phyloP scores from a whole-genome alignment of 1,140 invertebrate genomes.

The Diorhabda sublineata region DNA sequence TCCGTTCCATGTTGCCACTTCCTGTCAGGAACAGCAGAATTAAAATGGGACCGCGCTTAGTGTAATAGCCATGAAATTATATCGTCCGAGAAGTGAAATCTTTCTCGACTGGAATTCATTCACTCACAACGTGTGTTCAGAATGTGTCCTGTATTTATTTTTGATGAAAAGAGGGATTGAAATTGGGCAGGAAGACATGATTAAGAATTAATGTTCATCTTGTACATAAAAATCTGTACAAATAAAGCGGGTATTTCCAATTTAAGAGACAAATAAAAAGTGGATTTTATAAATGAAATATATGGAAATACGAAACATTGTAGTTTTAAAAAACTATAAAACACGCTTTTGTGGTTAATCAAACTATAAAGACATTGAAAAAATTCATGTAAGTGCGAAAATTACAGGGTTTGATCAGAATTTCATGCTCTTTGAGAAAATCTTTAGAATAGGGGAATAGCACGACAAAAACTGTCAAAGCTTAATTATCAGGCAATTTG shows the following conservation, averaged over 20 bases:
- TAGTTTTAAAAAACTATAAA: too few relatives aligned
- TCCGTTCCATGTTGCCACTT: conserved; percentile 20
- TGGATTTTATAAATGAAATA: too few relatives aligned
- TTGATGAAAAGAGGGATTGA: not conserved
- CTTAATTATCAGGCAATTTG: too few relatives aligned
- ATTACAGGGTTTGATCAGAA: too few relatives aligned
- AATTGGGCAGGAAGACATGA: not conserved
- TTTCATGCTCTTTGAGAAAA: too few relatives aligned
- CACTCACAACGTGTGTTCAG: conserved; percentile 8
- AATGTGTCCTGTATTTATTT: conserved; percentile 2
- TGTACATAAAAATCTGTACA: not conserved
- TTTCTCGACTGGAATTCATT: conserved; percentile 17
- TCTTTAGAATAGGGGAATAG: too few relatives aligned
- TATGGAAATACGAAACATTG: too few relatives aligned
- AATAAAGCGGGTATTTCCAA: conserved; percentile 1
- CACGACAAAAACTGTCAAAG: too few relatives aligned
- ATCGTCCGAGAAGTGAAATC: conserved; percentile 17
- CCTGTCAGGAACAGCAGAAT: conserved; percentile 16
- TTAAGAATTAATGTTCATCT: not conserved
- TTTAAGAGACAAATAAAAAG: not conserved
- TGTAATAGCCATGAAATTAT: conserved; percentile 21
- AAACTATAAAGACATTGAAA: too few relatives aligned
- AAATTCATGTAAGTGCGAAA: too few relatives aligned
- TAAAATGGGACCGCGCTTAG: conserved; percentile 19
- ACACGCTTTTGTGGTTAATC: too few relatives aligned